Conservation (phyloP, 30 jellyfish, hydroid and myxozoan species). For the Cassiopea andromeda region DNA sequence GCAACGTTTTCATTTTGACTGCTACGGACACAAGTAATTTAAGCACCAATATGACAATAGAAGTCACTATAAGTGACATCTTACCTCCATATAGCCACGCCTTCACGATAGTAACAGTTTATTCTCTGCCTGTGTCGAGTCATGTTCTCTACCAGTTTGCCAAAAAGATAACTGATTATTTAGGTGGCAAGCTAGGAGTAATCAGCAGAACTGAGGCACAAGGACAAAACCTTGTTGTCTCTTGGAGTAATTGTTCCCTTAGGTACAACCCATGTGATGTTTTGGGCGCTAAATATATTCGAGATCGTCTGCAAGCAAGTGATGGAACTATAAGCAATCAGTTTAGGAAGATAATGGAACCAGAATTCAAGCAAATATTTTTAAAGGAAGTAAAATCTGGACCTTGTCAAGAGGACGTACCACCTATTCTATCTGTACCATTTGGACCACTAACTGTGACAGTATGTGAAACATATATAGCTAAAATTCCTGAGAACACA, state of each 20-base stretch:
- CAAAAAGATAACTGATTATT: slow-evolving; percentile 44
- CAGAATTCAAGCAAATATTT: slow-evolving; percentile 59
- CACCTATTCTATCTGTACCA: slow-evolving; percentile 67
- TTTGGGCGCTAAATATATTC: slow-evolving; percentile 31
- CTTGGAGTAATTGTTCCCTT: slow-evolving; percentile 82
- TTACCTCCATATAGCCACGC: slow-evolving; percentile 54
- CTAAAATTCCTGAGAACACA: slow-evolving; percentile 73
- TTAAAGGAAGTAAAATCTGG: slow-evolving; percentile 55
- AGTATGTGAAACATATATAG: slow-evolving; percentile 50
- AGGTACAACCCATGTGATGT: slow-evolving; percentile 82
- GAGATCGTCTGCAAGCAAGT: slow-evolving; percentile 36
- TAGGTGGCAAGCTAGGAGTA: slow-evolving; percentile 62
- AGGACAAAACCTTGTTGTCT: slow-evolving; percentile 36
- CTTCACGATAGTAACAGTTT: slow-evolving; percentile 41
- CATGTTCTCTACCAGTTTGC: slow-evolving; percentile 62
- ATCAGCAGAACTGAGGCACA: slow-evolving; percentile 49
- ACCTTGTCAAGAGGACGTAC: slow-evolving; percentile 73
- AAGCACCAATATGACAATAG: slow-evolving; percentile 41
- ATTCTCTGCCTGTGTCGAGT: background rate
- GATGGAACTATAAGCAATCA: slow-evolving; percentile 20
- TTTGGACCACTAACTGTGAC: slow-evolving; percentile 76
- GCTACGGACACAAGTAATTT: slow-evolving; percentile 73
- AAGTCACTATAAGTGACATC: slow-evolving; percentile 32
- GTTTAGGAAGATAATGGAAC: slow-evolving; percentile 52
- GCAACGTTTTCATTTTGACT: slow-evolving; percentile 19